These are phyloP conservation scores for Nymphalis urticae DNA, from an alignment of 2,888 invertebrate genomes.

Conservation along the genomic window DNA sequence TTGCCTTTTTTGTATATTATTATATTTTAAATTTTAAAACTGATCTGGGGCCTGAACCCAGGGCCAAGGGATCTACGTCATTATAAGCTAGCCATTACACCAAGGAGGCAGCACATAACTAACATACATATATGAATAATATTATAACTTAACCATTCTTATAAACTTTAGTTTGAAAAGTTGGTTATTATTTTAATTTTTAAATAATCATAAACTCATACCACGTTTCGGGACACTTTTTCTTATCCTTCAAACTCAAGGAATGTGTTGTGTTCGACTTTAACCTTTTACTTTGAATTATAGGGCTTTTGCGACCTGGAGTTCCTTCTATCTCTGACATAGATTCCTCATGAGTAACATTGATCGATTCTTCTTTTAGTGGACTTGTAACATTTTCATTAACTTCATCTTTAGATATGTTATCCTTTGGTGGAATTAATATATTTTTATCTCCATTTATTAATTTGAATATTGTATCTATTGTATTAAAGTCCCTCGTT, in stretches of 20 bases:
- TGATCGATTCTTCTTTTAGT: constrained; percentile 39
- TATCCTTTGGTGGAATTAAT: constrained; percentile 36
- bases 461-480: constrained; percentile 60
- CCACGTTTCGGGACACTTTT: constrained; percentile 66
- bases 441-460: constrained; percentile 51
- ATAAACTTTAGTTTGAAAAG: background rate
- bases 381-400: constrained; percentile 30
- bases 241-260: constrained; percentile 56
- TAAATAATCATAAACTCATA: constrained; percentile 40
- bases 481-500: constrained; percentile 59
- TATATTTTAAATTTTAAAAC: background rate
- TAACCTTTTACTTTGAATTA: constrained; percentile 53
- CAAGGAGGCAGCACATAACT: too few species aligned
- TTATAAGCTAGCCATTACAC: too few species aligned
- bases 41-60: background rate
- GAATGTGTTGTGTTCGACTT: constrained; percentile 14
- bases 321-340: constrained; percentile 67
- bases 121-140: too few species aligned
- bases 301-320: constrained; percentile 67
- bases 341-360: constrained; percentile 54
- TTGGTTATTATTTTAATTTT: background rate
- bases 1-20: background rate
- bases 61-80: too few species aligned
- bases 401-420: constrained; percentile 17
- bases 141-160: too few species aligned